Base-by-base conservation (phyloP, 1,140 invertebrate species). In the Drosophila nikananu region DNA sequence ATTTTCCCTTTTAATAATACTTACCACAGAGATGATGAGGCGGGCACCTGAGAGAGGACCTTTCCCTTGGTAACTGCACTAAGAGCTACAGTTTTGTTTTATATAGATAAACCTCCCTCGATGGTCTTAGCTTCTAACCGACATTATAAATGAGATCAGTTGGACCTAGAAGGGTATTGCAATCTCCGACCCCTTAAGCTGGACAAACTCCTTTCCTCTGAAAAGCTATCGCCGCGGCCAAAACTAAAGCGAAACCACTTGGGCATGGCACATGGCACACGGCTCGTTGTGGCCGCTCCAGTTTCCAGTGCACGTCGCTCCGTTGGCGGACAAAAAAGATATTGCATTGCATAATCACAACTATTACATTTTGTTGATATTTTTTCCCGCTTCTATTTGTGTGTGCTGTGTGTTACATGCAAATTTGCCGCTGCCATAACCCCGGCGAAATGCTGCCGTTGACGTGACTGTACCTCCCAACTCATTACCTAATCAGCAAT, bases 271-370 rank as follows among this genome's bases (percentile, higher is more conserved):
- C 67, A 60, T 61, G 66, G 68, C 64, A 51, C 59, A 62, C 44
- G 48, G 65, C 65, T 83, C 39, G 77, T 62, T 70, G 49, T 59
- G 67, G 70, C 48, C 75, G 81, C 81, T 89, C 86, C 81, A 89
- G 81, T 89, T 90, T 90, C 54, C 86, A 80, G 42, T 81, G 81
- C 81, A 89, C 84, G 84, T 89, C 81, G 86, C 61, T 54, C 65
- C 62, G 67, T 75, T 71, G 30, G 72, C 76, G 71, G 78, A 84
- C 81, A 90, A 61, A 73, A 76, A 89, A 74, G 63, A 79, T 89
- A 78, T 90, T 52, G 67, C 42, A 51, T 73, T 89, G 74, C 86
- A 86, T 81, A 90, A 89, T 90, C 81, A 57, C 64, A 42, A 73
- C 68, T 79, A 78, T 90, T 90, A 89, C 70, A 80, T 73, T 80